Conservation (phyloP, 2,888 invertebrate species). For the Parelbella ahira region DNA sequence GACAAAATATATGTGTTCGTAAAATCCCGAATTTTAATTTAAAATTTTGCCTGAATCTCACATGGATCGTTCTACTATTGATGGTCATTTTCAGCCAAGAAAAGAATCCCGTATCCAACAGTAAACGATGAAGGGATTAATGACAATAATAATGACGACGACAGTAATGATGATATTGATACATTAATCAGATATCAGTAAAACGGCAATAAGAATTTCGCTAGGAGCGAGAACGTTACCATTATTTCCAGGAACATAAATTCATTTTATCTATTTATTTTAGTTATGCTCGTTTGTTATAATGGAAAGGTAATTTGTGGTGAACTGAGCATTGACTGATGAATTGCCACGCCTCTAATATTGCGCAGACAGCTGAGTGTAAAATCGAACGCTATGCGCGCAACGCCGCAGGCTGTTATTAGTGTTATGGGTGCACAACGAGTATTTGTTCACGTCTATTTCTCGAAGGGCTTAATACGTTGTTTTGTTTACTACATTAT, state of each 20-base stretch:
- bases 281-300: conserved; percentile 24
- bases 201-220: conserved; percentile 2
- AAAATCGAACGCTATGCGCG: conserved; percentile 12
- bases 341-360: conserved; percentile 21
- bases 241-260: conserved; percentile 2
- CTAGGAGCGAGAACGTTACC: not conserved
- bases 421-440: conserved; percentile 17
- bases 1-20: too few relatives aligned
- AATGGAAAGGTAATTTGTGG: conserved; percentile 25
- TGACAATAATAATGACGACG: too few relatives aligned
- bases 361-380: conserved; percentile 15
- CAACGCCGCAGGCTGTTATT: conserved; percentile 18
- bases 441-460: conserved; percentile 16
- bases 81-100: too few relatives aligned
- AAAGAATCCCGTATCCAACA: too few relatives aligned
- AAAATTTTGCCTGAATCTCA: too few relatives aligned
- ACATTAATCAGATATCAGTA: too few relatives aligned
- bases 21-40: too few relatives aligned
- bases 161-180: too few relatives aligned
- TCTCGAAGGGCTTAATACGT: conserved; percentile 1
- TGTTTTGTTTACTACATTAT: conserved; percentile 8
- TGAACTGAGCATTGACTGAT: conserved; percentile 22
- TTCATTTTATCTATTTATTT: conserved; percentile 20
- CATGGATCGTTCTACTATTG: too few relatives aligned
- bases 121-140: too few relatives aligned